These are phyloP conservation scores for Caracal caracal DNA, from an alignment of 2,113 vertebrate species.

Conservation along the genomic window DNA sequence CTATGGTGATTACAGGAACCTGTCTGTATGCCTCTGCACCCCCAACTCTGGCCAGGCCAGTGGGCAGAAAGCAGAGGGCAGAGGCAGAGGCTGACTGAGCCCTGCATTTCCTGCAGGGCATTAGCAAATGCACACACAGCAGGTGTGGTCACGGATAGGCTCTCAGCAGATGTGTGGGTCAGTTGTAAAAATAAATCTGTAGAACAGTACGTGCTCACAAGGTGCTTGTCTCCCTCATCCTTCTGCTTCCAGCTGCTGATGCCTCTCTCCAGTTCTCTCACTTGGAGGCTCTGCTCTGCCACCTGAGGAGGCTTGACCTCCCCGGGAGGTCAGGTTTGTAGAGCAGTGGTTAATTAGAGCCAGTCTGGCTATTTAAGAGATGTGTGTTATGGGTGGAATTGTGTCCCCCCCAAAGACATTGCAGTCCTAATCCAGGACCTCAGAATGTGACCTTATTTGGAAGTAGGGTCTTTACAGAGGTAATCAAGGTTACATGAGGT, in stretches of 20 bases:
- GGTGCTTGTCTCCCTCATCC: not conserved
- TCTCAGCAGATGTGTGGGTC: not conserved
- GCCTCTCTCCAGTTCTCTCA: not conserved
- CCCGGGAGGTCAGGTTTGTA: not conserved
- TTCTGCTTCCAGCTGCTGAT: not conserved
- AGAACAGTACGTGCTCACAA: not conserved
- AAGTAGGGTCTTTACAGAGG: not conserved
- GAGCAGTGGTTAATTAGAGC: not conserved
- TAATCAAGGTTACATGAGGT: not conserved
- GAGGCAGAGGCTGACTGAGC: not conserved
- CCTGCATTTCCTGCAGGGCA: not conserved
- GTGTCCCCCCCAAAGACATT: not conserved
- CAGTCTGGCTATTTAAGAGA: not conserved
- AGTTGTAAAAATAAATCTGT: not conserved
- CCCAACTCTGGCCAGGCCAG: not conserved
- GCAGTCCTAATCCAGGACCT: not conserved
- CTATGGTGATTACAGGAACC: not conserved
- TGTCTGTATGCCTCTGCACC: rapidly evolving
- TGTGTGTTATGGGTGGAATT: not conserved
- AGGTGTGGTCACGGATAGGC: not conserved
- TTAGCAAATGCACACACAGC: not conserved
- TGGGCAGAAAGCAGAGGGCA: not conserved
- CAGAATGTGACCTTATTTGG: not conserved
- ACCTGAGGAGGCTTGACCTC: not conserved
- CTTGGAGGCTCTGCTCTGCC: not conserved